A percentile compares a stretch with the other conserved stretches of the same genome.
Evolutionary conservation across 2,797 vertebrate genomes (phyloP).

Genomic region (Galaxias olidus): DNA sequence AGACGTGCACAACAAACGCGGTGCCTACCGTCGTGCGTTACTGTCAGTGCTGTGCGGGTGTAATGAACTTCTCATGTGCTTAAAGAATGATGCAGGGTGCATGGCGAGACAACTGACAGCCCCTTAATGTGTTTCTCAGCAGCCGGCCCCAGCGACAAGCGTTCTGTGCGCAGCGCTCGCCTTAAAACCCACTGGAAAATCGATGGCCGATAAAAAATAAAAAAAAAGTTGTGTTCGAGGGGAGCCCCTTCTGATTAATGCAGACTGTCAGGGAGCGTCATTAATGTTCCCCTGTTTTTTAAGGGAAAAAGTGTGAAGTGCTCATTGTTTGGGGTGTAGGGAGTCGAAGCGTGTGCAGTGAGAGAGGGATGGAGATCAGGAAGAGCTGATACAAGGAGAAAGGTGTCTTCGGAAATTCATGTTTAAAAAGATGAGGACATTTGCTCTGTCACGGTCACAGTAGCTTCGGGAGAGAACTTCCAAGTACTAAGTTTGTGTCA

Average conservation of each 20-base stretch:
- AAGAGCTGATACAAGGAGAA: constrained; percentile 19
- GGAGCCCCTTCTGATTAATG: constrained; percentile 78
- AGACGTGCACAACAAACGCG: constrained; percentile 52
- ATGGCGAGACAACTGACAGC: constrained; percentile 83
- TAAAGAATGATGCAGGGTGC: constrained; percentile 86
- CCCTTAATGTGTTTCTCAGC: constrained; percentile 85
- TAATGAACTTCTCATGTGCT: constrained; percentile 92
- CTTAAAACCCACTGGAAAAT: constrained; percentile 84
- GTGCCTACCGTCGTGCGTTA: constrained; percentile 63
- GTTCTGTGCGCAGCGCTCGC: constrained; percentile 76
- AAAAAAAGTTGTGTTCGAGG: constrained; percentile 82
- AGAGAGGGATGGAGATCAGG: constrained; percentile 14
- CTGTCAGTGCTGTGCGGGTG: constrained; percentile 76
- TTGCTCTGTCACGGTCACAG: constrained; percentile 38
- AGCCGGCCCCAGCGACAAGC: constrained; percentile 67
- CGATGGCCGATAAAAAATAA: constrained; percentile 85
- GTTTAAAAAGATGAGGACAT: constrained; percentile 36
- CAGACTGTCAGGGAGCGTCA: constrained; percentile 76
- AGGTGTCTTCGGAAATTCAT: constrained; percentile 14
- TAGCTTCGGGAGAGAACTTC: constrained; percentile 19
- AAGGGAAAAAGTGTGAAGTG: constrained; percentile 59
- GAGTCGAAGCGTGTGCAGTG: constrained; percentile 41
- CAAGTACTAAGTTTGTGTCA: constrained; percentile 5
- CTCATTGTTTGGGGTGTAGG: constrained; percentile 59
- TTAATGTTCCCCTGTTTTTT: constrained; percentile 65